Base-by-base conservation (phyloP, 2,113 vertebrate species). In the Bettongia penicillata region DNA sequence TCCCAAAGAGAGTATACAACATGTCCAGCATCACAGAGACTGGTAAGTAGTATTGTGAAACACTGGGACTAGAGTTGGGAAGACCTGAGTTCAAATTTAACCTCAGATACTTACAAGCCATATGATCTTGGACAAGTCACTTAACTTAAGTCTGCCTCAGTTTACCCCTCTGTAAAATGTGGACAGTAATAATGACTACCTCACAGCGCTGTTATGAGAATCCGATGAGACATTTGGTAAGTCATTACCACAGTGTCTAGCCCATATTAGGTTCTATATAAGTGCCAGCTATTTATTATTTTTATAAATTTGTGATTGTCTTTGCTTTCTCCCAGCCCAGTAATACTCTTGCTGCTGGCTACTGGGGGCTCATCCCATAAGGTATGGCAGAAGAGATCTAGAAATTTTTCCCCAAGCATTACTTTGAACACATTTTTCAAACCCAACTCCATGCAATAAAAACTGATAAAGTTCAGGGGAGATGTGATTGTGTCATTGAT, bases 401-500 rank as follows among this genome's bases (percentile, higher is more conserved):
- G 48, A 28, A 51, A 25, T 50, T 31, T 49, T 31, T 51, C 12
- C 10, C 47, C 47, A 48, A 48, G 24, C 3, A 26, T 19, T 90
- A 28, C 49, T 50, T 48, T 43, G 49, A 9, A 90, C 3, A 68
- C 6, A n/a, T 90, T 19, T 49, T 49, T 90, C 90, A 90, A 90
- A 51, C 48, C 53, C 57, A 91, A 96, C 47, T 91, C 43, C 48
- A 90, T 2, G 0, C 16, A 8, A 51, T 92, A 53, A 47, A 91
- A 51, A 53, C 53, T 0, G 0, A 51, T 22, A 25, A 93, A 91
- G 96, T 95, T 95, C 97, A 93, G 22, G 14, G 28, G 50, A 94
- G 89, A 96, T 31, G 28, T 93, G 91, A 96, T 50, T 48, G 43
- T 52, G 53, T 50, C 57, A 0, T 95, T 94, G 52, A 47, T 84